Evolutionary conservation across 2,797 vertebrate genomes (phyloP), one percentile per base, ranked within the genome.

Genomic region (Notoglanidium macrostoma): DNA sequence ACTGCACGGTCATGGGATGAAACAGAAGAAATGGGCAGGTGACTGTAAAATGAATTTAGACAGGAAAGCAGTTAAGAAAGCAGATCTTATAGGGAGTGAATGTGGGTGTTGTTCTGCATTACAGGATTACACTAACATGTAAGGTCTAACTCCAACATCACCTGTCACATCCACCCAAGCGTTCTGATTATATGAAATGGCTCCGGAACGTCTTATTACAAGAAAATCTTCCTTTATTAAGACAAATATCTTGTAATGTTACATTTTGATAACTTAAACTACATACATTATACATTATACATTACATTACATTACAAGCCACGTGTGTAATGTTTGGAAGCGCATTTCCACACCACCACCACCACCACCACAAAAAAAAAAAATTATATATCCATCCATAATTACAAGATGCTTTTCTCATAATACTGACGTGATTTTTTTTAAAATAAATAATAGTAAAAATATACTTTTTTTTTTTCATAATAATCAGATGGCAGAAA

Each of bases 141-240:
- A 61, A 61, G 3, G 12, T 8, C 14, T 5, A 61, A 59, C 40
- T 80, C 11, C 55, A 80, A 26, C 26, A 80, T 80, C 55, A 61
- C 32, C 19, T 10, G 21, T 77, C 51, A 57, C 21, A 80, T 61
- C 21, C 5, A 80, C 19, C 11, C 55, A 49, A 54, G 19, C 40
- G n/a, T 10, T 32, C 55, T 83, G 49, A 63, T 76, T 63, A 74
- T 21, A 72, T 74, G 44, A 73, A 82, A 74, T 82, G 54, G 55
- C 65, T 51, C 29, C 19, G 12, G 86, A 83, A 67, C 35, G 44
- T 23, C 8, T 21, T 21, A 35, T 70, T 40, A 73, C 19, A n/a
- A 51, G 12, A 8, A 76, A 51, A 15, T 26, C 12, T 9, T 49
- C 4, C 26, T n/a, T 49, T 51, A 29, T 76, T 51, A n/a, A n/a